Percentiles rank a stretch among this genome's conserved stretches.
phyloP scores from a whole-genome alignment of 2,797 vertebrate genomes.

The Alca torda region DNA sequence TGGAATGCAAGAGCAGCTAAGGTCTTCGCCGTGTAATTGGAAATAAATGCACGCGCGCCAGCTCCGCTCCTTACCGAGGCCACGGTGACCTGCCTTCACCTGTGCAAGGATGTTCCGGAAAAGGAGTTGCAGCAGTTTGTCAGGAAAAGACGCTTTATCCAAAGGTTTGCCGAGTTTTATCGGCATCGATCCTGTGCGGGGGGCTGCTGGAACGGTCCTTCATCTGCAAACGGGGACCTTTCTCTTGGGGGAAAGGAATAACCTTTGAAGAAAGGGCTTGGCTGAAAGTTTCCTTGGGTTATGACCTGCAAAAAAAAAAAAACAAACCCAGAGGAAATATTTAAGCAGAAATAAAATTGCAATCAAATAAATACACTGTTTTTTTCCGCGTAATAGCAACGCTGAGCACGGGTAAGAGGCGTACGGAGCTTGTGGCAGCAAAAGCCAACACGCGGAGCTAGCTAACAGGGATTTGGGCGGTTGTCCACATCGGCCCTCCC shows the following conservation, averaged over 20 bases:
- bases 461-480: background rate
- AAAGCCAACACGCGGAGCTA: too few relatives aligned
- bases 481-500: background rate
- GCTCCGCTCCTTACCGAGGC: background rate
- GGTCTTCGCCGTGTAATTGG: background rate
- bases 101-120: fast-evolving
- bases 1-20: background rate
- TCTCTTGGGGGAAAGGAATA: background rate
- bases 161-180: background rate
- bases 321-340: background rate
- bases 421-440: background rate
- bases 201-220: background rate
- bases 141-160: background rate
- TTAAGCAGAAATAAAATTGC: background rate
- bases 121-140: background rate
- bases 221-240: background rate
- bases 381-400: background rate
- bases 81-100: background rate
- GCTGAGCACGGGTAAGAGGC: background rate
- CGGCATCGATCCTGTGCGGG: background rate
- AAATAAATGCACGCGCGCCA: background rate
- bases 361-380: background rate
- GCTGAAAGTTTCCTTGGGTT: background rate
- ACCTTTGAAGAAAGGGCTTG: background rate
- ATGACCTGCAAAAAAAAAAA: background rate